Percentiles rank a stretch among this genome's conserved stretches.
These are phyloP conservation scores for Rhegmatorhina hoffmannsi DNA, from an alignment of 2,113 vertebrate genomes.

Conservation along the genomic window DNA sequence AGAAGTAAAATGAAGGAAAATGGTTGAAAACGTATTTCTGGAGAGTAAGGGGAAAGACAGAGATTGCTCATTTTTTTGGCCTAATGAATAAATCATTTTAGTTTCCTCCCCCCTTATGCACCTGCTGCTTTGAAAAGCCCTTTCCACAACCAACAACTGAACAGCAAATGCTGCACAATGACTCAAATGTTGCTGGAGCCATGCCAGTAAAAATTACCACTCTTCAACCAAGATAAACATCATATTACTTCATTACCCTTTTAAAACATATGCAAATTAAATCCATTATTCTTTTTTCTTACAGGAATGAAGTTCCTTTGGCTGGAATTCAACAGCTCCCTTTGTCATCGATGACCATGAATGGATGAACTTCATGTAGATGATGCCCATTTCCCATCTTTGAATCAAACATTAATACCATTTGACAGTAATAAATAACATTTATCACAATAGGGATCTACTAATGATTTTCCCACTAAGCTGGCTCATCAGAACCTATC, in stretches of 20 bases:
- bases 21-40: slow-evolving; percentile 68
- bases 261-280: slow-evolving; percentile 98
- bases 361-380: slow-evolving; percentile 81
- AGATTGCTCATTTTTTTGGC: slow-evolving; percentile 81
- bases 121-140: slow-evolving; percentile 83
- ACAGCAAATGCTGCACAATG: slow-evolving; percentile 81
- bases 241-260: slow-evolving; percentile 99
- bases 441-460: slow-evolving; percentile 97
- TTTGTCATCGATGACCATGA: slow-evolving; percentile 88
- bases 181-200: slow-evolving; percentile 80
- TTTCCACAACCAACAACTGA: slow-evolving; percentile 78
- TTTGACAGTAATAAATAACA: slow-evolving; percentile 99
- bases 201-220: slow-evolving; percentile 92
- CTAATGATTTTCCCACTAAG: slow-evolving; percentile 92
- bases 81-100: slow-evolving; percentile 92
- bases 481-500: slow-evolving; percentile 90
- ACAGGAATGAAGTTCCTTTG: slow-evolving; percentile 89
- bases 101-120: slow-evolving; percentile 69
- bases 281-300: slow-evolving; percentile 87
- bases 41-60: slow-evolving; percentile 68
- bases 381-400: slow-evolving; percentile 85
- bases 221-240: slow-evolving; percentile 98
- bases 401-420: slow-evolving; percentile 96
- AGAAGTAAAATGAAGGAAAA: slow-evolving; percentile 44
- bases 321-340: slow-evolving; percentile 82